Percentiles rank a stretch among this genome's conserved stretches.
phyloP scores from a whole-genome alignment of 2,888 invertebrate species.

The Dryomyza anilis region DNA sequence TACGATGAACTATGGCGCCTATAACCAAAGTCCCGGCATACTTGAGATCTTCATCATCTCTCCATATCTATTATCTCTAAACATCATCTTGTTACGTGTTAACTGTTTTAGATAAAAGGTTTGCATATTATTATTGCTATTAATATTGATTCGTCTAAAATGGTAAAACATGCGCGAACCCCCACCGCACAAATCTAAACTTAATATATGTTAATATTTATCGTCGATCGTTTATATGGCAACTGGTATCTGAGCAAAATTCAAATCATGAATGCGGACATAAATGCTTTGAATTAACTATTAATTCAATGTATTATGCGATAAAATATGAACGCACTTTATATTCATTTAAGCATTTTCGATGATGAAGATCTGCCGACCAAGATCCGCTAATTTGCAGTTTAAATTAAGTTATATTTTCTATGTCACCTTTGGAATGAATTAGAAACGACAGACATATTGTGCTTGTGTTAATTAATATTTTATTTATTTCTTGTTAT shows the following conservation, averaged over 20 bases:
- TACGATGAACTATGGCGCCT: no score
- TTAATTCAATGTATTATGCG: conserved; percentile 3
- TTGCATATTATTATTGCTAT: conserved; percentile 7
- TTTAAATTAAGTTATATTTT: not conserved
- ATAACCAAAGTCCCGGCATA: no score
- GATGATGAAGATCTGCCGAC: not conserved
- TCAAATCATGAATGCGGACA: conserved; percentile 25
- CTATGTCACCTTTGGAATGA: not conserved
- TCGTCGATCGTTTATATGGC: no score
- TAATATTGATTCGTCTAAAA: not conserved
- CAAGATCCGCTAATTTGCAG: not conserved
- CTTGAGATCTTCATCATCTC: no score
- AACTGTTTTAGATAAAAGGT: not conserved
- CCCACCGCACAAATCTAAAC: no score
- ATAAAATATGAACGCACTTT: conserved; percentile 8
- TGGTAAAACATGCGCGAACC: not conserved
- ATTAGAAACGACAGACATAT: no score
- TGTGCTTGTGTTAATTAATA: no score
- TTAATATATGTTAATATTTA: no score
- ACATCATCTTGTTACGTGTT: no score
- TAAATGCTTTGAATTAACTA: conserved; percentile 10
- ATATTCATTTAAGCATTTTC: not conserved
- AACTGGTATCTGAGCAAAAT: not conserved
- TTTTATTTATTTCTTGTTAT: no score
- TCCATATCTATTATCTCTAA: no score